Percentiles rank a stretch among this genome's conserved stretches.
Conservation (phyloP, 2,113 vertebrate genomes). For the Coptodon rendalli region DNA sequence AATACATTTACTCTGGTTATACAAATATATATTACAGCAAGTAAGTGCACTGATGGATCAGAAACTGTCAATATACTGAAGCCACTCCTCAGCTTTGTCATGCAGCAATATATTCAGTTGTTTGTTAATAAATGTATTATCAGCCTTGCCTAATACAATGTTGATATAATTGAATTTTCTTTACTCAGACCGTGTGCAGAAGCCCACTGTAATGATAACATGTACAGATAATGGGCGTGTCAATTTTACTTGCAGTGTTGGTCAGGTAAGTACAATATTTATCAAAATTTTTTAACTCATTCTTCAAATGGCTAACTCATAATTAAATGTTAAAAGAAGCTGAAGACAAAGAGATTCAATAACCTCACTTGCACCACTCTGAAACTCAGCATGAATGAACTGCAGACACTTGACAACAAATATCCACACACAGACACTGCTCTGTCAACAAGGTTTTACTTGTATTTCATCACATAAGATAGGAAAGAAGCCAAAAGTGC, state of each 20-base stretch:
- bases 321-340: neutral
- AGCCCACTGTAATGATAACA: fast-evolving
- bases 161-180: neutral
- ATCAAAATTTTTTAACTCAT: neutral
- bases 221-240: fast-evolving
- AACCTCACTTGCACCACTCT: neutral
- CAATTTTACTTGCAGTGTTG: neutral
- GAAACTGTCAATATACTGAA: fast-evolving
- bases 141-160: fast-evolving
- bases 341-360: neutral
- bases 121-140: fast-evolving
- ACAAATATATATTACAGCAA: too few species aligned
- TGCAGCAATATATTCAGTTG: neutral
- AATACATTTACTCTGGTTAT: too few species aligned
- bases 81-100: fast-evolving
- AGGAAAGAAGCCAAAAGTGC: too few species aligned
- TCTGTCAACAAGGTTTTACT: neutral
- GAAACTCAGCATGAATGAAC: neutral
- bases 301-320: neutral
- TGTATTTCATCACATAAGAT: too few species aligned
- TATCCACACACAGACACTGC: neutral
- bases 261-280: neutral
- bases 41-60: too few species aligned
- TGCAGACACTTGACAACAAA: neutral
- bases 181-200: neutral